phyloP scores from a whole-genome alignment of 2,113 vertebrate species.

The Gallinago undulata region DNA sequence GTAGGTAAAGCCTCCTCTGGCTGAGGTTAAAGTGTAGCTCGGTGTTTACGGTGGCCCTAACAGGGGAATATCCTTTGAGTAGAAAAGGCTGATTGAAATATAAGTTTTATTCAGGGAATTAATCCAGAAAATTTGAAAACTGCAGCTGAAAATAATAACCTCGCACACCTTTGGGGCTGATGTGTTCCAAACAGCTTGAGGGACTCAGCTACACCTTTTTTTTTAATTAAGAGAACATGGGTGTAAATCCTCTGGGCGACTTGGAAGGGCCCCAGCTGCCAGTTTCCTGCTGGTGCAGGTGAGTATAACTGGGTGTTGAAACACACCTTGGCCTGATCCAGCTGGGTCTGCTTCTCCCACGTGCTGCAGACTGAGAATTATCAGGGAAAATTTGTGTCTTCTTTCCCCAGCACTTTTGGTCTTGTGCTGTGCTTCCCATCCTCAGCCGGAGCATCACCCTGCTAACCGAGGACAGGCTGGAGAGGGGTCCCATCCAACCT shows the following conservation, averaged over 20 bases:
- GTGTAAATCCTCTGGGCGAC: slow-evolving; percentile 11
- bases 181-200: not conserved
- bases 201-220: not conserved
- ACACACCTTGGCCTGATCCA: not conserved
- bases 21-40: not conserved
- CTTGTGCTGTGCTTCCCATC: not conserved
- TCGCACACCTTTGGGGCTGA: not conserved
- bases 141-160: not conserved
- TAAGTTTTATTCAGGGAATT: not conserved
- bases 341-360: not conserved
- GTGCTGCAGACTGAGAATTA: not conserved
- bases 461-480: fast-evolving
- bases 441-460: fast-evolving
- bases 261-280: not conserved
- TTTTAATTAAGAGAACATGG: not conserved
- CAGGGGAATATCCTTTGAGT: not conserved
- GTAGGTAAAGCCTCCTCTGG: not conserved
- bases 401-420: not conserved
- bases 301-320: not conserved
- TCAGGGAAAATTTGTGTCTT: not conserved
- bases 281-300: not conserved
- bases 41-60: not conserved
- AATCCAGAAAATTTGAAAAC: not conserved
- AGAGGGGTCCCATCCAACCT: not conserved
- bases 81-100: not conserved